Base-by-base conservation (phyloP, 1,140 invertebrate genomes). In the Aphelenchoides besseyi region DNA sequence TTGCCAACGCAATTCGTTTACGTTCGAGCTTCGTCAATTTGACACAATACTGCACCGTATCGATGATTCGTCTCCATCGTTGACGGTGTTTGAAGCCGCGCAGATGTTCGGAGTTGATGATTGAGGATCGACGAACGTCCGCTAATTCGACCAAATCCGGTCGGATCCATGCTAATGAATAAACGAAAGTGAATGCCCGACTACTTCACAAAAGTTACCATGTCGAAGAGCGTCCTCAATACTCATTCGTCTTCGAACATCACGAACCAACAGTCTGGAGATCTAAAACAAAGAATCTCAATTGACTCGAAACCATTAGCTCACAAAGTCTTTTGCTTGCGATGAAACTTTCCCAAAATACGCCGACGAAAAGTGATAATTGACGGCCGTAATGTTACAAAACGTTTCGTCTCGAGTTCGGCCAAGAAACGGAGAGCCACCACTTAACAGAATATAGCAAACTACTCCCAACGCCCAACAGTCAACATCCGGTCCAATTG, bases 101-200 rank as follows among this genome's bases (percentile, higher is more conserved):
- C 35, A 88, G 82, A 61, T 87, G 85, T 72, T 86, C 83, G 41
- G 87, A 85, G 71, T 87, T 88, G 63, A 88, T 87, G 33, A 81
- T 78, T 26, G 76, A 70, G 8, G 69, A 57, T 53, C 67, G 53
- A 3, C 75, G 35, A 23, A 80, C 61, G 35, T 79, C 77, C 29
- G 63, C 48, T 16, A 66, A 29, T 33, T 37, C 63, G 12, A 16
- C 5, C 18, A 59, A 8, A 8, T 59, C 55, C 5, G 55, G 55
- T 8, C 55, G 55, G 23, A 90, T 90, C 89, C 89, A 90, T 16
- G 89, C n/a, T n/a, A n/a, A n/a, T n/a, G n/a, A n/a, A n/a, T n/a
- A n/a, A n/a, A n/a, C n/a, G n/a, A n/a, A n/a, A n/a, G n/a, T n/a
- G n/a, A n/a, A n/a, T n/a, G n/a, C n/a, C n/a, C n/a, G n/a, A n/a